Base-by-base conservation (phyloP, 2,113 vertebrate species). In the Pteruthius melanotis region DNA sequence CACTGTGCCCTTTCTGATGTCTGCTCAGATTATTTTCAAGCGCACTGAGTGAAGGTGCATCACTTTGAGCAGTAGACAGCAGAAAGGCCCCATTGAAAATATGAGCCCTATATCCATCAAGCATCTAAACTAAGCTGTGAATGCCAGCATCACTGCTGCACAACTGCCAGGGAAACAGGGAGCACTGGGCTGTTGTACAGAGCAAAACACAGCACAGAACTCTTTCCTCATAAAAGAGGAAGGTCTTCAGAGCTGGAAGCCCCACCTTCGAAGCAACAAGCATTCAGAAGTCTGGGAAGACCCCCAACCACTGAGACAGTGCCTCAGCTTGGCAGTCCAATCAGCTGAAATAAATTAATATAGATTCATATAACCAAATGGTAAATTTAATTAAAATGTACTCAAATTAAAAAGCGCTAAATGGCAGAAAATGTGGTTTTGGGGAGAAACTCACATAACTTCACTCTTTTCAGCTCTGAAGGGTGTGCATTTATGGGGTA, bases 1-100 rank as follows among this genome's bases (percentile, higher is more conserved):
- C 2, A 0, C 5, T 75, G 19, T 57, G 28, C 21, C 14, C 28
- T 72, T 85, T 47, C n/a, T 28, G 14, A 53, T 71, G 39, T 15
- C 39, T 90, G 45, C 59, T 52, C 22, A n/a, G 65, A 20, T 64
- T 90, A 23, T 91, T 85, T 89, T 61, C 0, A 1, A 35, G 39
- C 2, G 0, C n/a, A 31, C 2, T 75, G 23, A 53, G n/a, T 23
- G 50, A 54, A n/a, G 0, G 1, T 31, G 68, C n/a, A 21, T 53
- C 56, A 39, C 45, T 85, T 26, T 31, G 66, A 90, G n/a, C 53
- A 37, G 42, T 5, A 17, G 42, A n/a, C 14, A 59, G 28, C 49
- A 72, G 66, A 52, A 69, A 65, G n/a, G 8, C 40, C 33, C 42
- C 39, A 30, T 7, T 28, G 35, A 91, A 57, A 75, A 53, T 8